A percentile compares a stretch with the other conserved stretches of the same genome.
Conservation (phyloP, 37 sponge, comb jelly and placozoan genomes). For the Ianthella basta region DNA sequence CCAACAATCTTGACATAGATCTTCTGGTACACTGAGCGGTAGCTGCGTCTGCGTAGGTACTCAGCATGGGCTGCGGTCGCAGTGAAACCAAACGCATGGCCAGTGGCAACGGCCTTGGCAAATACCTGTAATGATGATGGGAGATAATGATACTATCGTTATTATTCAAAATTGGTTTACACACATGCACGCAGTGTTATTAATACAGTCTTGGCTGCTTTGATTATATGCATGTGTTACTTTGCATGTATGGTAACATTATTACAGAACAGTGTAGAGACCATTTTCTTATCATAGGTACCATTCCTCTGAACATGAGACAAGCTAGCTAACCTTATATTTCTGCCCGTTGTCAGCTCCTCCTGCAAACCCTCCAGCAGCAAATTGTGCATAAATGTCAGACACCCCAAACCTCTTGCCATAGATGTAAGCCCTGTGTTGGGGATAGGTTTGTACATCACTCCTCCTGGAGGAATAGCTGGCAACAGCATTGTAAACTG, state of each 20-base stretch:
- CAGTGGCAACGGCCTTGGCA: constrained; percentile 44
- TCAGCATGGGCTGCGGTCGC: constrained; percentile 29
- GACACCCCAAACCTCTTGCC: constrained; percentile 47
- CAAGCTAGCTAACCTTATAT: constrained; percentile 4
- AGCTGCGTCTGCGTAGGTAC: constrained; percentile 1
- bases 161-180: not conserved
- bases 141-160: not conserved
- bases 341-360: too few relatives aligned
- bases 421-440: constrained; percentile 59
- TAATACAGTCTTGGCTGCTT: not conserved
- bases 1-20: constrained; percentile 50
- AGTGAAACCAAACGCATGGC: constrained; percentile 48
- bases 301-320: not conserved
- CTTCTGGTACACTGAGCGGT: not conserved
- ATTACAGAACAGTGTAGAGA: not conserved
- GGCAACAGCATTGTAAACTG: constrained; percentile 40
- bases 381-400: constrained; percentile 32
- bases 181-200: not conserved
- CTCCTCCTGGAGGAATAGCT: constrained; percentile 10
- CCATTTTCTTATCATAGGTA: not conserved
- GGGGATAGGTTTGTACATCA: constrained; percentile 43
- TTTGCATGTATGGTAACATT: constrained; percentile 10
- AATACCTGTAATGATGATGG: constrained; percentile 16
- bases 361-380: constrained; percentile 56
- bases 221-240: not conserved